These are phyloP conservation scores for Brachymystax lenok DNA, from an alignment of 2,797 vertebrate species.

Conservation along the genomic window DNA sequence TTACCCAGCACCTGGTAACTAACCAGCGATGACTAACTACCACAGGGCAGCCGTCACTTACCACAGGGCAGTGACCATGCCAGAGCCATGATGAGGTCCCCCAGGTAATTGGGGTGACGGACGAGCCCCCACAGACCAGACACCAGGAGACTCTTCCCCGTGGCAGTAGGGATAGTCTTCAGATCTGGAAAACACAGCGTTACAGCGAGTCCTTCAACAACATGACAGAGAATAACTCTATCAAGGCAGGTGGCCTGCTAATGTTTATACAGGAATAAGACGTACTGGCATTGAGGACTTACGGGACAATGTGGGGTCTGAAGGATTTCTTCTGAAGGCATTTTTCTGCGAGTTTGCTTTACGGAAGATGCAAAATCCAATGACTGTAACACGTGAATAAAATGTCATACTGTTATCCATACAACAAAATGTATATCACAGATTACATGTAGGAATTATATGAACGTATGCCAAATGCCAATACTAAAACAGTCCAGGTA, in stretches of 20 bases:
- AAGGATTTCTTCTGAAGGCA: slow-evolving; percentile 88
- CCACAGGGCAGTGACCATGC: slow-evolving; percentile 96
- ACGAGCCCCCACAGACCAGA: slow-evolving; percentile 96
- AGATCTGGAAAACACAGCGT: slow-evolving; percentile 74
- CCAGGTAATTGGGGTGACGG: slow-evolving; percentile 95
- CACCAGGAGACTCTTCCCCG: slow-evolving; percentile 89
- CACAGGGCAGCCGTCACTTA: slow-evolving; percentile 76
- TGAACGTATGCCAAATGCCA: background rate
- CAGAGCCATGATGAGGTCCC: slow-evolving; percentile 93
- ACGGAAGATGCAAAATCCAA: slow-evolving; percentile 91
- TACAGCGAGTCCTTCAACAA: background rate
- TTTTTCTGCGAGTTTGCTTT: slow-evolving; percentile 94
- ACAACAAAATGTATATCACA: background rate
- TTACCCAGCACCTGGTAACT: background rate
- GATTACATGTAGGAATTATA: background rate
- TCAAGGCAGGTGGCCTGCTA: background rate
- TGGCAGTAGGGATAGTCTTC: slow-evolving; percentile 87
- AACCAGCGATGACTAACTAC: background rate
- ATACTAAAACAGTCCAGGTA: background rate
- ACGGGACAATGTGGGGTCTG: slow-evolving; percentile 85
- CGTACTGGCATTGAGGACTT: slow-evolving; percentile 61
- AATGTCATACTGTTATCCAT: background rate
- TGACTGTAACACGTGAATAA: slow-evolving; percentile 67
- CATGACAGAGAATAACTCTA: no score
- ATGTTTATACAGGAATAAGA: background rate